Evolutionary conservation across 2,888 invertebrate genomes (phyloP).

Genomic region (Matsumyia berberina): DNA sequence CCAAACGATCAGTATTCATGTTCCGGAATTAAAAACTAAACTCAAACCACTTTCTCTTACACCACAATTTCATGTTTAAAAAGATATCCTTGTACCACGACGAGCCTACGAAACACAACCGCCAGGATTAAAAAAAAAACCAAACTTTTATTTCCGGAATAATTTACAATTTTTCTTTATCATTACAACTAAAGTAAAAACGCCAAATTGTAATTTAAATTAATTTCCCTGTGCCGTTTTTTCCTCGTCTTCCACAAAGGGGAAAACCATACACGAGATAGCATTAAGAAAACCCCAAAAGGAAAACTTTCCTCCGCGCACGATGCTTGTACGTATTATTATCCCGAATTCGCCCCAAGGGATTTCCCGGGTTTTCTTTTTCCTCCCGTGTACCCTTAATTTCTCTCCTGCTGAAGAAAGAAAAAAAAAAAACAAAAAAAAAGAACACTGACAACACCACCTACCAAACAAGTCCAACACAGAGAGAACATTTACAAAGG

Average conservation of each 20-base stretch:
- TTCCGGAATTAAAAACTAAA: slow-evolving; percentile 32
- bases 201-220: slow-evolving; percentile 75
- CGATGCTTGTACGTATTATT: slow-evolving; percentile 66
- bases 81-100: slow-evolving; percentile 3
- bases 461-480: slow-evolving; percentile 9
- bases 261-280: slow-evolving; percentile 55
- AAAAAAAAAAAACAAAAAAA: slow-evolving; percentile 31
- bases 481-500: slow-evolving; percentile 45
- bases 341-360: slow-evolving; percentile 71
- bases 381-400: slow-evolving; percentile 40
- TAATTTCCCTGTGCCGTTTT: slow-evolving; percentile 66
- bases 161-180: slow-evolving; percentile 49
- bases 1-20: slow-evolving; percentile 6
- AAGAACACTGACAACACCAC: slow-evolving; percentile 47
- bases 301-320: slow-evolving; percentile 47
- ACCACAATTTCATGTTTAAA: slow-evolving; percentile 20
- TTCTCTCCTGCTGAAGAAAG: slow-evolving; percentile 27
- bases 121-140: not conserved
- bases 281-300: slow-evolving; percentile 62
- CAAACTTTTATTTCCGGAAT: slow-evolving; percentile 21
- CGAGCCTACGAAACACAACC: slow-evolving; percentile 1
- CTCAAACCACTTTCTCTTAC: slow-evolving; percentile 6
- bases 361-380: slow-evolving; percentile 52
- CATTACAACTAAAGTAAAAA: slow-evolving; percentile 59
- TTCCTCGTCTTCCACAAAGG: slow-evolving; percentile 27